phyloP scores from a whole-genome alignment of 2,888 invertebrate genomes.

The Chelonus formosanus region DNA sequence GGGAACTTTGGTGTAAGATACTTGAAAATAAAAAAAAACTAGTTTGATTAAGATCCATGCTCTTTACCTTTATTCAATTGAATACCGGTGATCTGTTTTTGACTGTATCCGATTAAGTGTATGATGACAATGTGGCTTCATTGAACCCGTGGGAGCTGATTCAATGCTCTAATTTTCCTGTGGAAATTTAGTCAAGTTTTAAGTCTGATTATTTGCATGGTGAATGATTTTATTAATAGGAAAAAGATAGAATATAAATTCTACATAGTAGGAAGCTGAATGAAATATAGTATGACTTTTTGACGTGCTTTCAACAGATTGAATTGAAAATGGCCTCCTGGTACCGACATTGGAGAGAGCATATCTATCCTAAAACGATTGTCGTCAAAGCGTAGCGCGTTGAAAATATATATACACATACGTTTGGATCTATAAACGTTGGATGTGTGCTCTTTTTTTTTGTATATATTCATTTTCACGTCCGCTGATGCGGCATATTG shows the following conservation, averaged over 20 bases:
- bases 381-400: slow-evolving; percentile 39
- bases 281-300: slow-evolving; percentile 63
- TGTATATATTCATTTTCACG: slow-evolving; percentile 55
- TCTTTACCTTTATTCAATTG: no score
- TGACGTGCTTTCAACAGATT: slow-evolving; percentile 63
- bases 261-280: slow-evolving; percentile 13
- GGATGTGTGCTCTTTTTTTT: slow-evolving; percentile 40
- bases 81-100: no score
- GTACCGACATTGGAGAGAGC: slow-evolving; percentile 52
- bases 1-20: no score
- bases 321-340: slow-evolving; percentile 62
- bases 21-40: no score
- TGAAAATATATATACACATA: slow-evolving; percentile 34
- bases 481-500: slow-evolving; percentile 60
- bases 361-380: slow-evolving; percentile 57
- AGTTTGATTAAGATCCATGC: no score
- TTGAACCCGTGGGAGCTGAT: no score
- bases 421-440: slow-evolving; percentile 28
- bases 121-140: no score
- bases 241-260: no score
- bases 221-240: slow-evolving; percentile 20
- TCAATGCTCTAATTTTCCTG: no score
- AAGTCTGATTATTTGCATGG: no score
- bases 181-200: no score
- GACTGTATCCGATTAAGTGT: no score